Percentiles rank a stretch among this genome's conserved stretches.
Conservation (phyloP, 64 coral and sea anemone species). For the Montipora foliosa region DNA sequence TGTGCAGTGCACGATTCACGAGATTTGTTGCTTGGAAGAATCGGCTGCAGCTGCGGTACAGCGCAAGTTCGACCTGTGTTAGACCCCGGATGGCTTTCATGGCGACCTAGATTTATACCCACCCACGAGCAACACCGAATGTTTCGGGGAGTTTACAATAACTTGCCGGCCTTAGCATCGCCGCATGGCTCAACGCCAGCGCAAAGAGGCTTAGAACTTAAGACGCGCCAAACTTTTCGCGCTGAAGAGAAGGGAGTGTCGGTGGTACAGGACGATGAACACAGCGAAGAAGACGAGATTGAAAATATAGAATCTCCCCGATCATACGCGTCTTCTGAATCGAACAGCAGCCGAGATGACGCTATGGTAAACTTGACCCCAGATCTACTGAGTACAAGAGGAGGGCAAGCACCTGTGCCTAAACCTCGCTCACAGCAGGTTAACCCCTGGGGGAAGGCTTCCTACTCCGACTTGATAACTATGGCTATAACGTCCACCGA, state of each 20-base stretch:
- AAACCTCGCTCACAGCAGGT: conserved; percentile 34
- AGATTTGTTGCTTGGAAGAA: background rate
- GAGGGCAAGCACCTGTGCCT: conserved; percentile 11
- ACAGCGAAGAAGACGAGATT: conserved; percentile 25
- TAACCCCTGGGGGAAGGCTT: conserved; percentile 74
- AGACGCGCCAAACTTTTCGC: background rate
- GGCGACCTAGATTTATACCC: conserved; percentile 7
- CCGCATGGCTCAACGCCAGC: background rate
- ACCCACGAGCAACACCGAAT: conserved; percentile 32
- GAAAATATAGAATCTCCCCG: conserved; percentile 34
- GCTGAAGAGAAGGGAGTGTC: background rate
- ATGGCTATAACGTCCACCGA: conserved; percentile 63
- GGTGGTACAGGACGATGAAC: background rate
- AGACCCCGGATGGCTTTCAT: background rate
- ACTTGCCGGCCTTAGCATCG: background rate
- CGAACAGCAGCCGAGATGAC: conserved; percentile 30
- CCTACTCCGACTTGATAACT: conserved; percentile 73
- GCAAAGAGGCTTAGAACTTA: background rate
- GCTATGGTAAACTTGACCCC: background rate
- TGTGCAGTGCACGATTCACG: background rate
- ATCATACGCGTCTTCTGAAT: conserved; percentile 27
- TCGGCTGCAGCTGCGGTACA: conserved; percentile 9
- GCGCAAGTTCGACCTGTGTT: background rate
- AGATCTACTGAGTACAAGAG: background rate
- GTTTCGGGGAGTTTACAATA: conserved; percentile 2